Evolutionary conservation across 2,888 invertebrate species (phyloP).

Genomic region (Cenopis cana): DNA sequence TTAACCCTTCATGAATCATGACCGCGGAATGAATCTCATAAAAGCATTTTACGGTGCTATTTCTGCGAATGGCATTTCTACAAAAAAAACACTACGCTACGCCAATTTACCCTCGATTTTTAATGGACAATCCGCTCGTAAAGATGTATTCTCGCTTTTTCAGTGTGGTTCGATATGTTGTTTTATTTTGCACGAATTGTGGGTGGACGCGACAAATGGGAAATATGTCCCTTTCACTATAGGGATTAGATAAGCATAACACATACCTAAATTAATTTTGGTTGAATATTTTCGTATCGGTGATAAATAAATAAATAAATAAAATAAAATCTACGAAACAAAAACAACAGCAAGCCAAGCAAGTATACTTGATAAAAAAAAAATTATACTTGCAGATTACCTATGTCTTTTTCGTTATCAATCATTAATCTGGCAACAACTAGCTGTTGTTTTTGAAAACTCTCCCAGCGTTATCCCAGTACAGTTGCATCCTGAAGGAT

Average conservation of each 20-base stretch:
- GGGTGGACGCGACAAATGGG: neutral
- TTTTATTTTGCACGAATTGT: conserved; percentile 24
- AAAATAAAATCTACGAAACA: too few relatives aligned
- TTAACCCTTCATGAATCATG: conserved; percentile 25
- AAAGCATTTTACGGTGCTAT: conserved; percentile 33
- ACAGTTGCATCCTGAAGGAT: too few relatives aligned
- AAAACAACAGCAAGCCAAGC: too few relatives aligned
- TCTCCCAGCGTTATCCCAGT: too few relatives aligned
- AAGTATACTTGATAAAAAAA: too few relatives aligned
- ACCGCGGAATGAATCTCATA: conserved; percentile 25
- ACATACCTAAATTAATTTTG: too few relatives aligned
- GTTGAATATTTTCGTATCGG: too few relatives aligned
- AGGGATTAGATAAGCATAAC: neutral
- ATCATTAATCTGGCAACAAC: too few relatives aligned
- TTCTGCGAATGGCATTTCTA: conserved; percentile 33
- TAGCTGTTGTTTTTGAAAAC: too few relatives aligned
- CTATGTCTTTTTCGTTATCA: too few relatives aligned
- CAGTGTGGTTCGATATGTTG: conserved; percentile 14
- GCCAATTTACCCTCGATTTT: conserved; percentile 38
- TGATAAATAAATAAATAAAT: too few relatives aligned
- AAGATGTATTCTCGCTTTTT: conserved; percentile 35
- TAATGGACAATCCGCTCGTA: conserved; percentile 42
- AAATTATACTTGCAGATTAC: too few relatives aligned
- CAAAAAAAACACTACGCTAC: conserved; percentile 29
- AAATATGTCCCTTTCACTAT: neutral